phyloP scores from a whole-genome alignment of 2,888 invertebrate species.

The Scaptomyza reducta region DNA sequence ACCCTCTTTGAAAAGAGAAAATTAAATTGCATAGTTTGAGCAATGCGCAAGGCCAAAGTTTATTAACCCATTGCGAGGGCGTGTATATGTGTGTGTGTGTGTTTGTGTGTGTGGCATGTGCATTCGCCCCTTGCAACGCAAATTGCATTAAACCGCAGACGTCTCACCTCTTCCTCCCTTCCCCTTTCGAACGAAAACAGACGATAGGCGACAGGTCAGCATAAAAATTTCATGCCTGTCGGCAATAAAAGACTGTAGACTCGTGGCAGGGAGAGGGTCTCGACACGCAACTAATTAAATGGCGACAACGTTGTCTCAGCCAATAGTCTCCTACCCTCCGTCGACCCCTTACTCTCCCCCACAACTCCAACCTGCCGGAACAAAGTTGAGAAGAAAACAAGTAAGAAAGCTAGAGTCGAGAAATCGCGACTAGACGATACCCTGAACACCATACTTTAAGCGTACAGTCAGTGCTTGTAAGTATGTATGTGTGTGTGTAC shows the following conservation, averaged over 20 bases:
- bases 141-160: constrained; percentile 46
- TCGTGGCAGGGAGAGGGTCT: background rate
- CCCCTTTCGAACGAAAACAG: background rate
- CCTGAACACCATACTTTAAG: no score
- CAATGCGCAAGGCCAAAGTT: constrained; percentile 49
- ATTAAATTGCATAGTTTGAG: constrained; percentile 33
- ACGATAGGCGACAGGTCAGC: constrained; percentile 38
- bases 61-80: constrained; percentile 45
- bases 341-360: fast-evolving
- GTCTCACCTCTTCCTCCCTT: background rate
- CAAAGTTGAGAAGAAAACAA: constrained; percentile 8
- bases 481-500: no score
- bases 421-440: no score
- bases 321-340: background rate
- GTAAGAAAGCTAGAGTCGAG: no score
- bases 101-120: constrained; percentile 11
- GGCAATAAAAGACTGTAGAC: constrained; percentile 18
- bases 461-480: no score
- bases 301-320: constrained; percentile 42
- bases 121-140: constrained; percentile 15
- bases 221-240: constrained; percentile 46
- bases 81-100: constrained; percentile 10
- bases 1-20: constrained; percentile 21
- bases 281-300: constrained; percentile 55
- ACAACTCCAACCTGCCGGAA: background rate